A percentile compares a stretch with the other conserved stretches of the same genome.
phyloP scores from a whole-genome alignment of 2,113 vertebrate species.

The Grallaria varia region DNA sequence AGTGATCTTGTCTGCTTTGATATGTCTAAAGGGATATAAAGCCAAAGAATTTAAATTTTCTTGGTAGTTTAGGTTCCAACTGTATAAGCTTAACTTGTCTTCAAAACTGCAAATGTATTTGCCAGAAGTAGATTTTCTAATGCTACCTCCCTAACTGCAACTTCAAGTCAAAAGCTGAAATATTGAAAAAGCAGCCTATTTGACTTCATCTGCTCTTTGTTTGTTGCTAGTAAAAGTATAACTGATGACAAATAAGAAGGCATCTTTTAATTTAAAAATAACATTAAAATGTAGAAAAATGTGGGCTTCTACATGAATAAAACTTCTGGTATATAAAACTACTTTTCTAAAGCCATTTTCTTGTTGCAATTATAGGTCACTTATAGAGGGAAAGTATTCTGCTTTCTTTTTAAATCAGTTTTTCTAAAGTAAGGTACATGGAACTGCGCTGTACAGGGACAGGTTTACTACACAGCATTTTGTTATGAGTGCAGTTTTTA shows the following conservation, averaged over 20 bases:
- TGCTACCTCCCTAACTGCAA: neutral
- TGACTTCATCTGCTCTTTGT: neutral
- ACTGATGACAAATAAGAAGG: neutral
- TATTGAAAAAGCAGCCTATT: neutral
- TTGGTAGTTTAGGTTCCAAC: neutral
- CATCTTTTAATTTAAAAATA: neutral
- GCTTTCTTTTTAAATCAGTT: neutral
- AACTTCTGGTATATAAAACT: neutral
- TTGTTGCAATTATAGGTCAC: neutral
- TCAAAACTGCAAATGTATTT: neutral
- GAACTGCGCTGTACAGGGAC: neutral
- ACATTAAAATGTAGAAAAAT: neutral
- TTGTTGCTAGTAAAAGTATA: neutral
- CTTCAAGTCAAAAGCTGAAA: neutral
- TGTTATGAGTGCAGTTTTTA: neutral
- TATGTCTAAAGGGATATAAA: neutral
- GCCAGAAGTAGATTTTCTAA: neutral
- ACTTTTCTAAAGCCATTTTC: neutral
- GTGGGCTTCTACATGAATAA: neutral
- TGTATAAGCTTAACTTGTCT: neutral
- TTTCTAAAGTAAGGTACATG: neutral
- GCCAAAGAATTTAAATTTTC: neutral
- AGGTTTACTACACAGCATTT: neutral
- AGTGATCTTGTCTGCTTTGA: neutral
- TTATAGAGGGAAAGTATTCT: neutral